Percentiles rank a stretch among this genome's conserved stretches.
Evolutionary conservation across 2,888 invertebrate genomes (phyloP).

Genomic region (Automeris io): DNA sequence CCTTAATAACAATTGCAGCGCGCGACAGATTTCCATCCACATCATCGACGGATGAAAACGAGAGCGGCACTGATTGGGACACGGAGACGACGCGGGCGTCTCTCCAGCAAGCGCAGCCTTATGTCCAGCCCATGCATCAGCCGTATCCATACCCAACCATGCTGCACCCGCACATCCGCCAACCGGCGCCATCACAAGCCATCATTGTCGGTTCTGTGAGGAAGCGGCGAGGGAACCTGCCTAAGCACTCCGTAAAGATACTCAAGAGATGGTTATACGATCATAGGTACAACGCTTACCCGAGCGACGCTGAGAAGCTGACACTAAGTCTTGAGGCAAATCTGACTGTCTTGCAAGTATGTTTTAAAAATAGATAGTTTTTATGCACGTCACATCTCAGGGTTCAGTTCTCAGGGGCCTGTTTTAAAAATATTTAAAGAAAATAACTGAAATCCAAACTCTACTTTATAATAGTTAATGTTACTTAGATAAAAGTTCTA

Average conservation of each 20-base stretch:
- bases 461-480: too few species aligned
- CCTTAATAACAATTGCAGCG: slow-evolving; percentile 46
- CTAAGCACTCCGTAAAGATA: slow-evolving; percentile 94
- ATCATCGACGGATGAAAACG: slow-evolving; percentile 81
- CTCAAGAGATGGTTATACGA: slow-evolving; percentile 95
- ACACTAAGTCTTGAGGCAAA: slow-evolving; percentile 90
- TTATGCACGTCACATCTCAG: too few species aligned
- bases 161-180: slow-evolving; percentile 23
- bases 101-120: slow-evolving; percentile 24
- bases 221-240: slow-evolving; percentile 92
- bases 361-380: slow-evolving; percentile 8
- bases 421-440: too few species aligned
- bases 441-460: too few species aligned
- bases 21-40: slow-evolving; percentile 82
- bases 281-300: slow-evolving; percentile 96
- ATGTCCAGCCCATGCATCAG: slow-evolving; percentile 52
- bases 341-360: slow-evolving; percentile 89
- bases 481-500: too few species aligned
- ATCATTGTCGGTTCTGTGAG: slow-evolving; percentile 77
- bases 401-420: too few species aligned
- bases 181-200: slow-evolving; percentile 23
- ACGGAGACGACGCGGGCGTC: slow-evolving; percentile 34
- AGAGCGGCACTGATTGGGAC: slow-evolving; percentile 77
- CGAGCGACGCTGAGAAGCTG: slow-evolving; percentile 93
- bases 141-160: slow-evolving; percentile 68